A percentile compares a stretch with the other conserved stretches of the same genome.
Conservation (phyloP, 2,113 vertebrate species). For the Tetrax tetrax region DNA sequence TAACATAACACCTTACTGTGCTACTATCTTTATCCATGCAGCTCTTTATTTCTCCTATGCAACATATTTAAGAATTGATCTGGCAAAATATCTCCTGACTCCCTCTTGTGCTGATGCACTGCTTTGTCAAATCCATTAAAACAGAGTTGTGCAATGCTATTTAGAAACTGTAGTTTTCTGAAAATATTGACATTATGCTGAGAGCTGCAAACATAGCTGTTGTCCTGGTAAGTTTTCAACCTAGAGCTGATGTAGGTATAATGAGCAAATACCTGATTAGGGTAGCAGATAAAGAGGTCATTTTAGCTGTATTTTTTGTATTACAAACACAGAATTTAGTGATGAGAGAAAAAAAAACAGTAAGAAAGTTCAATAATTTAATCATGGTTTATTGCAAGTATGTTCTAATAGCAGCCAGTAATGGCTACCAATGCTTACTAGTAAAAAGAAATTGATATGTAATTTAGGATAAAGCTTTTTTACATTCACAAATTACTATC, state of each 20-base stretch:
- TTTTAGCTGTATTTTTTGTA: background rate
- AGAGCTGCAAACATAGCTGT: background rate
- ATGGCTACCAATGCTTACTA: background rate
- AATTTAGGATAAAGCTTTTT: background rate
- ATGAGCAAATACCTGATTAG: background rate
- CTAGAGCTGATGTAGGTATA: background rate
- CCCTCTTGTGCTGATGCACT: background rate
- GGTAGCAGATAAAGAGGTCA: background rate
- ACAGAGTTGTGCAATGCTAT: background rate
- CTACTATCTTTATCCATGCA: background rate
- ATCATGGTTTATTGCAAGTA: background rate
- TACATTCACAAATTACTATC: background rate
- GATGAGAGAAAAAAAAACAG: background rate
- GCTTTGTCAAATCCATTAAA: background rate
- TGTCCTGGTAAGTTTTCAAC: background rate
- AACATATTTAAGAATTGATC: background rate
- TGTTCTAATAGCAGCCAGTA: background rate
- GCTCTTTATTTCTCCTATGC: background rate
- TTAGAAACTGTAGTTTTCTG: background rate
- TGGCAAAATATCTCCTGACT: background rate
- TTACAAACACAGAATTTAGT: background rate
- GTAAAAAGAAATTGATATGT: background rate
- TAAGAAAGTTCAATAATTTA: background rate
- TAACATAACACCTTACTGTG: background rate
- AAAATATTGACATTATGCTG: slow-evolving; percentile 6